Percentiles rank a stretch among this genome's conserved stretches.
Evolutionary conservation across 1,140 invertebrate genomes (phyloP).

Genomic region (Pararge aegeria): DNA sequence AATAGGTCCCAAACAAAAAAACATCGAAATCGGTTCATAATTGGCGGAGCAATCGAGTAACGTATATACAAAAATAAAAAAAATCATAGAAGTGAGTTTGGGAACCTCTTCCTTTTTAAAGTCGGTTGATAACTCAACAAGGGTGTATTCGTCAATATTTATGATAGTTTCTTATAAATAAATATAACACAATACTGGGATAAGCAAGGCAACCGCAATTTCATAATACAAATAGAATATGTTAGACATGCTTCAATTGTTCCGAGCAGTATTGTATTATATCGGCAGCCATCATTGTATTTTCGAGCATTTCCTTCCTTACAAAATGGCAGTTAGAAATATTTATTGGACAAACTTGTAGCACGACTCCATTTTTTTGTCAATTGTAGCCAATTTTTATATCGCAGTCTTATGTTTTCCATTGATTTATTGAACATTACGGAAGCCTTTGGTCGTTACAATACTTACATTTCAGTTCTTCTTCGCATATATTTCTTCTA

Average conservation of each 20-base stretch:
- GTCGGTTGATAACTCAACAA: too few relatives aligned
- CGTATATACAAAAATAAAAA: too few relatives aligned
- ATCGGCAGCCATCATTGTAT: constrained; percentile 64
- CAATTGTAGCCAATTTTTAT: constrained; percentile 65
- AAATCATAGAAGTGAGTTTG: too few relatives aligned
- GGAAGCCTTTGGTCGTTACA: constrained; percentile 51
- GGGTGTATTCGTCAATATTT: too few relatives aligned
- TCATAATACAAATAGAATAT: constrained; percentile 68
- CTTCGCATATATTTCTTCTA: constrained; percentile 22
- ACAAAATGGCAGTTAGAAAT: constrained; percentile 72
- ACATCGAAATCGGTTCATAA: too few relatives aligned
- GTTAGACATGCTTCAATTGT: constrained; percentile 65
- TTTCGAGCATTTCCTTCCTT: constrained; percentile 75
- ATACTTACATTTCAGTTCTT: constrained; percentile 43
- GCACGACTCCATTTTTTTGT: constrained; percentile 66
- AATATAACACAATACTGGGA: constrained; percentile 4
- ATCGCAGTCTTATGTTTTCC: constrained; percentile 42
- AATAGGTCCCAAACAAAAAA: too few relatives aligned
- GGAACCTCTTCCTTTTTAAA: too few relatives aligned
- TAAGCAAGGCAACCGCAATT: constrained; percentile 57
- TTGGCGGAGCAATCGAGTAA: too few relatives aligned
- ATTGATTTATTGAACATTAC: constrained; percentile 50
- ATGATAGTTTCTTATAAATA: not conserved
- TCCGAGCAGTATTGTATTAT: constrained; percentile 66
- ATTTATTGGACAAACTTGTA: constrained; percentile 76